A percentile compares a stretch with the other conserved stretches of the same genome.
Conservation (phyloP, 2,888 invertebrate species). For the Tubulanus polymorphus region DNA sequence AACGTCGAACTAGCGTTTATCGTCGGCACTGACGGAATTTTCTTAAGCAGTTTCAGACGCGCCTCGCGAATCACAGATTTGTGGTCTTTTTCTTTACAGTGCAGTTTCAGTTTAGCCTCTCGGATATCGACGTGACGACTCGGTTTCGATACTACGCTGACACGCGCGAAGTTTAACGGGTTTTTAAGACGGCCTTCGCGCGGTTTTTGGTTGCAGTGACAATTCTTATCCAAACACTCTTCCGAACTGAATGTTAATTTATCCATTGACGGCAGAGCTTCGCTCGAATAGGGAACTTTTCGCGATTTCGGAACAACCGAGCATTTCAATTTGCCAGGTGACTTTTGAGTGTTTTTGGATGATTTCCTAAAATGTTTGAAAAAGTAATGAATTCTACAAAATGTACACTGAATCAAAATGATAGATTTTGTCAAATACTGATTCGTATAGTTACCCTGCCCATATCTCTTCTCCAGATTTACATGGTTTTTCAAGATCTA, state of each 20-base stretch:
- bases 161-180: constrained; percentile 28
- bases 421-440: no score
- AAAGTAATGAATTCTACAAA: background rate
- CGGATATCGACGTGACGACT: constrained; percentile 27
- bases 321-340: background rate
- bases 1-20: no score
- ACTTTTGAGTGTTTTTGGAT: background rate
- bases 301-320: constrained; percentile 4
- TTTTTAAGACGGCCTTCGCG: constrained; percentile 7
- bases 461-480: no score
- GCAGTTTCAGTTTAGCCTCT: constrained; percentile 35
- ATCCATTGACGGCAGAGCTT: constrained; percentile 29
- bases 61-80: constrained; percentile 35
- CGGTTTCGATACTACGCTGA: constrained; percentile 15
- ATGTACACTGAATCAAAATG: background rate
- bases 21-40: no score
- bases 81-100: constrained; percentile 37
- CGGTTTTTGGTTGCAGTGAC: constrained; percentile 21
- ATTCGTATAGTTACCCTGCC: no score
- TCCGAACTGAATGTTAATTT: constrained; percentile 28
- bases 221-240: constrained; percentile 26
- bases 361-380: background rate
- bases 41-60: constrained; percentile 28
- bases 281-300: constrained; percentile 28
- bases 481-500: no score